Conservation (phyloP, 2,888 invertebrate species). For the Rhorus exstirpatorius region DNA sequence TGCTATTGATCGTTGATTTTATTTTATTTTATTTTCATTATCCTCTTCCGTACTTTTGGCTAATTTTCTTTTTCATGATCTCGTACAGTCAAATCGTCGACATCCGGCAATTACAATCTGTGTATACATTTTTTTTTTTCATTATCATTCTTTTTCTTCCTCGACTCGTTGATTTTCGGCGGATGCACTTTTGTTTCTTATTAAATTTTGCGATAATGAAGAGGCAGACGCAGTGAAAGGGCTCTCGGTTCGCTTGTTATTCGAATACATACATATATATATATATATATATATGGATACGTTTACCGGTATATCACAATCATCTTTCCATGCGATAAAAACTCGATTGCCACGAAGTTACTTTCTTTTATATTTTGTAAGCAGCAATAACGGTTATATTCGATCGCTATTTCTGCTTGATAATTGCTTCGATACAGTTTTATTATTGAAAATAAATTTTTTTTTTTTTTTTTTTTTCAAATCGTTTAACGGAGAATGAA, state of each 20-base stretch:
- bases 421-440: constrained; percentile 5
- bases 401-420: constrained; percentile 27
- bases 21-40: background rate
- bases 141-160: background rate
- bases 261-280: background rate
- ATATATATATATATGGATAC: background rate
- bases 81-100: constrained; percentile 12
- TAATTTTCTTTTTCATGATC: constrained; percentile 9
- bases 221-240: constrained; percentile 56
- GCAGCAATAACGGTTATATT: constrained; percentile 33
- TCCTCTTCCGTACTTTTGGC: constrained; percentile 9
- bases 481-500: too few species aligned
- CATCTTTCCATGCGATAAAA: constrained; percentile 44
- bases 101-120: constrained; percentile 37
- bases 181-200: constrained; percentile 29
- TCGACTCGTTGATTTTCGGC: constrained; percentile 31
- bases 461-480: too few species aligned
- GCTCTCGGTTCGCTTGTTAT: constrained; percentile 30
- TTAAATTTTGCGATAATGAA: constrained; percentile 50
- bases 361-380: constrained; percentile 48
- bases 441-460: too few species aligned
- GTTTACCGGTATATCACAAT: constrained; percentile 17
- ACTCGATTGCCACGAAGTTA: constrained; percentile 42
- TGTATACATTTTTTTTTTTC: background rate
- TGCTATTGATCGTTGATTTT: too few species aligned